Base-by-base conservation (phyloP, 2,113 vertebrate species). In the Phaetusa simplex region DNA sequence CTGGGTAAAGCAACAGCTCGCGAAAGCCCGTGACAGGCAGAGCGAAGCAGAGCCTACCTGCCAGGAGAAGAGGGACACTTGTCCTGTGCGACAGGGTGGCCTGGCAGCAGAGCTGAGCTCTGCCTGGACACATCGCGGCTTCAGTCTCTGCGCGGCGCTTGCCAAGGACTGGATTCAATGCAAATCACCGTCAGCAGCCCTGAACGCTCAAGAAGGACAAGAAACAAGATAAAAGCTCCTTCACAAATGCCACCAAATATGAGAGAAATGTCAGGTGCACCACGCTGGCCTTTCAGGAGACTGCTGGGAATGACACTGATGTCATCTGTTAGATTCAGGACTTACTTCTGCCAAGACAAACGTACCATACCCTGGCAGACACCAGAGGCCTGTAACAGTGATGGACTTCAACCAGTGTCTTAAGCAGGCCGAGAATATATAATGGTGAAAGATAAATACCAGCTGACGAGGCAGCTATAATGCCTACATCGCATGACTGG, bases 401-500 rank as follows among this genome's bases (percentile, higher is more conserved):
- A 74, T 8, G 50, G 79, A 71, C 59, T 59, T 43, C 13, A 14
- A 27, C 8, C n/a, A 38, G 34, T 14, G 36, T 47, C 65, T 74
- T 11, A 27, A 26, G 19, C 29, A 86, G 32, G 27, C 6, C 47
- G 67, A 42, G 80, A 80, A 59, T 6, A 20, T 2, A 0, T 1
- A 9, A 9, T 0, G 0, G 72, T 7, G 38, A 52, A 29, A 78
- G 30, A 38, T 7, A 76, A 83, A 27, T 12, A 50, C 3, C 45
- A 43, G 55, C 14, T 7, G 29, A n/a, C 6, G 5, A 17, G 36
- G 72, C n/a, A 86, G 67, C 64, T 61, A 1, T 7, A 3, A 12
- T 0, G 27, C 14, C 32, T 6, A 8, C 4, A 8, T n/a, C 49
- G 43, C 38, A 26, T 0, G 0, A 40, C 8, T 49, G 23, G n/a